Conservation (phyloP, 2,888 invertebrate genomes). For the Machimus atricapillus region DNA sequence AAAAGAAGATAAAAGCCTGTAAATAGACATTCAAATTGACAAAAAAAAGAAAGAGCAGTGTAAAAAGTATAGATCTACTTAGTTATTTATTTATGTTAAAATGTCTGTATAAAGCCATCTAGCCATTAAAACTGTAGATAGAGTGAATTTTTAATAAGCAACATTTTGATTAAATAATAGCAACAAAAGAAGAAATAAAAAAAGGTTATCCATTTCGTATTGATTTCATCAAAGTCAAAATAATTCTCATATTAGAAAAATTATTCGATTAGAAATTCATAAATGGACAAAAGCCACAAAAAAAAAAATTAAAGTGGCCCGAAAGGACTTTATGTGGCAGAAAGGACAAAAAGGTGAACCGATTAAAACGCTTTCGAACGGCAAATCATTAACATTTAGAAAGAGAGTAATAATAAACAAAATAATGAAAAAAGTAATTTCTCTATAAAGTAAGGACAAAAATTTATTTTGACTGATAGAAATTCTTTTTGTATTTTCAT, state of each 20-base stretch:
- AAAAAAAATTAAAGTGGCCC: background rate
- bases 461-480: conserved; percentile 40
- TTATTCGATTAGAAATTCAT: background rate
- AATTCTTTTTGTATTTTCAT: conserved; percentile 40
- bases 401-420: background rate
- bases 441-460: conserved; percentile 22
- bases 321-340: background rate
- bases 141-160: conserved; percentile 28
- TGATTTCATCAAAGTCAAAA: conserved; percentile 3
- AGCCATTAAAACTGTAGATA: conserved; percentile 25
- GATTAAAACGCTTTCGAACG: conserved; percentile 8
- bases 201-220: background rate
- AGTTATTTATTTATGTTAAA: conserved; percentile 25
- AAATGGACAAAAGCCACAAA: background rate
- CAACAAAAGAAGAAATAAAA: background rate
- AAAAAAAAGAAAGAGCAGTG: background rate
- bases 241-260: conserved; percentile 19
- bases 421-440: conserved; percentile 17
- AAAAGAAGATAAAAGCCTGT: background rate
- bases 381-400: conserved; percentile 17
- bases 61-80: background rate
- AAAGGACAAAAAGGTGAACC: background rate
- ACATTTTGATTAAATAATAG: conserved; percentile 10
- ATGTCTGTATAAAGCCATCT: background rate
- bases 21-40: background rate